Percentiles rank a stretch among this genome's conserved stretches.
phyloP scores from a whole-genome alignment of 2,888 invertebrate species.

The Clivina fossor region DNA sequence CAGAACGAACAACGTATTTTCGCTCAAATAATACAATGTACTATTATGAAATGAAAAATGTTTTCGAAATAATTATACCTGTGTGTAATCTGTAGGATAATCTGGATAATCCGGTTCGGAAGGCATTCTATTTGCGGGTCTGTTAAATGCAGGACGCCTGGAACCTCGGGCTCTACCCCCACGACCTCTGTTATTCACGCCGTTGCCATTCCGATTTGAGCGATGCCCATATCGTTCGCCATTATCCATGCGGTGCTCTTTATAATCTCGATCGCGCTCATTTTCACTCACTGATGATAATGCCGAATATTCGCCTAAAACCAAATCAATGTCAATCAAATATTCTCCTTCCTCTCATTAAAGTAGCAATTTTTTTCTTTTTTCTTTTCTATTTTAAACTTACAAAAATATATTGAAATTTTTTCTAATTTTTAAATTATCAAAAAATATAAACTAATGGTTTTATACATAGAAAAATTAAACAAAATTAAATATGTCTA shows the following conservation, averaged over 20 bases:
- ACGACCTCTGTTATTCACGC: slow-evolving; percentile 47
- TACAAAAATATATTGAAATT: no score
- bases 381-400: no score
- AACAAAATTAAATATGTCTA: no score
- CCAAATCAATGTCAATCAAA: no score
- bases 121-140: slow-evolving; percentile 53
- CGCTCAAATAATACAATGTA: slow-evolving; percentile 3
- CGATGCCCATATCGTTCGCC: slow-evolving; percentile 26
- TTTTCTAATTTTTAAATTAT: no score
- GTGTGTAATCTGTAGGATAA: slow-evolving; percentile 54
- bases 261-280: slow-evolving; percentile 51
- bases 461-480: no score
- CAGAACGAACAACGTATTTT: no score
- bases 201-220: slow-evolving; percentile 23
- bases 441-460: no score
- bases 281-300: slow-evolving; percentile 52
- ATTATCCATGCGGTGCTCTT: slow-evolving; percentile 42
- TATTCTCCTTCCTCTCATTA: no score
- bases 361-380: no score
- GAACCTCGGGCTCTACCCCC: slow-evolving; percentile 57
- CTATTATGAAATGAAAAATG: slow-evolving; percentile 2
- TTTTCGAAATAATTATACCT: slow-evolving; percentile 45
- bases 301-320: slow-evolving; percentile 36
- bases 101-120: slow-evolving; percentile 56
- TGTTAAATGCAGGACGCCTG: slow-evolving; percentile 52